A percentile compares a stretch with the other conserved stretches of the same genome.
Evolutionary conservation across 2,797 vertebrate genomes (phyloP).

Genomic region (Tiaroga cobitis): DNA sequence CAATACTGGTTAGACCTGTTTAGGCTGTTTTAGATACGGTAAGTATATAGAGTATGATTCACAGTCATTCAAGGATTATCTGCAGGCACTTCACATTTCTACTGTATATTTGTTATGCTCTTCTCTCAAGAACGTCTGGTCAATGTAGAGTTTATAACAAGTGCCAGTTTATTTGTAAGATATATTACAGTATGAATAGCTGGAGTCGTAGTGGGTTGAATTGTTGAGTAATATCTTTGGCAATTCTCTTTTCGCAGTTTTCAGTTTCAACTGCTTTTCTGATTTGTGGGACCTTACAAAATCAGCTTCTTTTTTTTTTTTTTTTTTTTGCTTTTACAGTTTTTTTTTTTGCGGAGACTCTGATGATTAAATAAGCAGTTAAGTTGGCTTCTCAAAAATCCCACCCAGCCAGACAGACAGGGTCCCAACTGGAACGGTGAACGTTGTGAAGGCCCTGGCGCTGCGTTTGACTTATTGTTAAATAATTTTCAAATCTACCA

Average conservation of each 20-base stretch:
- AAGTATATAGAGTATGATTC: background rate
- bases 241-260: slow-evolving; percentile 17
- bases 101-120: slow-evolving; percentile 8
- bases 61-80: background rate
- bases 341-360: slow-evolving; percentile 8
- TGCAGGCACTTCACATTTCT: background rate
- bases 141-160: background rate
- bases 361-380: slow-evolving; percentile 49
- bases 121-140: slow-evolving; percentile 6
- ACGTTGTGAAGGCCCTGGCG: slow-evolving; percentile 11
- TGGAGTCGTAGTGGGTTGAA: slow-evolving; percentile 1
- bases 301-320: background rate
- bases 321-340: background rate
- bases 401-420: slow-evolving; percentile 34
- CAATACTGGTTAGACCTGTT: slow-evolving; percentile 30
- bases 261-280: slow-evolving; percentile 23
- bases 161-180: slow-evolving; percentile 4
- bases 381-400: slow-evolving; percentile 38
- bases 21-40: background rate
- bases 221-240: slow-evolving; percentile 21
- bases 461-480: slow-evolving; percentile 33
- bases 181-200: slow-evolving; percentile 3
- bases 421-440: slow-evolving; percentile 12
- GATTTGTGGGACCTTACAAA: slow-evolving; percentile 36
- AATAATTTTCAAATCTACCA: slow-evolving; percentile 11